Evolutionary conservation across 2,888 invertebrate genomes (phyloP), one percentile per base, ranked within the genome.

Genomic region (Ctenicera cuprea): DNA sequence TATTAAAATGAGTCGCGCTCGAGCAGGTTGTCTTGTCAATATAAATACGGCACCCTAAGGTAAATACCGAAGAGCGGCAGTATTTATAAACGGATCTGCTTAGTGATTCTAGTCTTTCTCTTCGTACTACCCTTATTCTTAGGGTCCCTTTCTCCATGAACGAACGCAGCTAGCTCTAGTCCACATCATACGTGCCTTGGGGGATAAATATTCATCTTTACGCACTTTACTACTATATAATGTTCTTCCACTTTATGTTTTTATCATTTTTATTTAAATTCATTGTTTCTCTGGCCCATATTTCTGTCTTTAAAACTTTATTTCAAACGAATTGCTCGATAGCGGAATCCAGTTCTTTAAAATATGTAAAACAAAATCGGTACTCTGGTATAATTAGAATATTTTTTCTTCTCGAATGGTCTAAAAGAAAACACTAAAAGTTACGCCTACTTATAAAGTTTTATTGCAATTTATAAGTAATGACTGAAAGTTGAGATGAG

Each of bases 131-230:
- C 71, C 61, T 65, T 65, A 71, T 65, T 64, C 43, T 66, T 33
- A 64, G 26, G 2, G 30, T 41, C 59, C 65, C 50, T 57, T 71
- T 61, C 62, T 61, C 61, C 70, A 43, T 52, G 61, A 71, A 48
- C 65, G 64, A 71, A 59, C 65, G 18, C 45, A 66, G 61, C 64
- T 64, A 71, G 66, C 50, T 72, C 64, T 71, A 71, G 71, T 72
- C 78, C 80, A 74, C 76, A 76, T 77, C 76, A 78, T 79, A 80
- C 80, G 80, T 80, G 80, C 79, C 68, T 73, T 63, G 80, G 65
- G 76, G 74, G 65, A 75, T 76, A 79, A 80, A 77, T 78, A 76
- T 75, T 73, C 75, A 73, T 76, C 73, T 76, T 79, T 77, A 77
- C 61, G 54, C 30, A 57, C 70, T 72, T 73, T 73, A 71, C 64